A percentile compares a stretch with the other conserved stretches of the same genome.
phyloP scores from a whole-genome alignment of 2,797 vertebrate genomes.

The Pangasius sanitwongsei region DNA sequence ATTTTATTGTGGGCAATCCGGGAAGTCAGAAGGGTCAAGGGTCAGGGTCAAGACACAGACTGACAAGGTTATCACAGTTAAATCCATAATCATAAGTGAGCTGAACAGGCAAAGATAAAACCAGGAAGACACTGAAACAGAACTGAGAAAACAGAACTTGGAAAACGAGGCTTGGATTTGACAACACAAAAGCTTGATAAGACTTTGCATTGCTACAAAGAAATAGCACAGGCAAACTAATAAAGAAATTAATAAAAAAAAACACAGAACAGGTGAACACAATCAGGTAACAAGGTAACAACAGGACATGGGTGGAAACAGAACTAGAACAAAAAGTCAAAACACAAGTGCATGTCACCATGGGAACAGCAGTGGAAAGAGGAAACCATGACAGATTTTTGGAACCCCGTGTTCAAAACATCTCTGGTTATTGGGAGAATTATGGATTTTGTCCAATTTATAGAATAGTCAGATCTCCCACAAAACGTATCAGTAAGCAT shows the following conservation, averaged over 20 bases:
- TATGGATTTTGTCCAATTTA: background rate
- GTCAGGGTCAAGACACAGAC: background rate
- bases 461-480: background rate
- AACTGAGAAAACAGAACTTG: background rate
- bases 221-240: background rate
- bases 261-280: conserved; percentile 5
- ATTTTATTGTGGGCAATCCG: background rate
- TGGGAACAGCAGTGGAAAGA: background rate
- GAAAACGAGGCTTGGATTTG: background rate
- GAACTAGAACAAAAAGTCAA: background rate
- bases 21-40: background rate
- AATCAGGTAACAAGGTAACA: background rate
- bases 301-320: background rate
- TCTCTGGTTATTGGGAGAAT: background rate
- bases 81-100: background rate
- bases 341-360: background rate
- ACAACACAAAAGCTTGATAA: background rate
- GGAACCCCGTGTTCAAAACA: background rate
- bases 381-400: background rate
- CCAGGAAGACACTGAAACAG: background rate
- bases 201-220: background rate
- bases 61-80: background rate
- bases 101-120: background rate
- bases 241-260: background rate
- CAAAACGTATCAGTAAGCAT: background rate